Evolutionary conservation across 2,797 vertebrate genomes (phyloP), one percentile per base, ranked within the genome.

Genomic region (Oreortyx pictus): DNA sequence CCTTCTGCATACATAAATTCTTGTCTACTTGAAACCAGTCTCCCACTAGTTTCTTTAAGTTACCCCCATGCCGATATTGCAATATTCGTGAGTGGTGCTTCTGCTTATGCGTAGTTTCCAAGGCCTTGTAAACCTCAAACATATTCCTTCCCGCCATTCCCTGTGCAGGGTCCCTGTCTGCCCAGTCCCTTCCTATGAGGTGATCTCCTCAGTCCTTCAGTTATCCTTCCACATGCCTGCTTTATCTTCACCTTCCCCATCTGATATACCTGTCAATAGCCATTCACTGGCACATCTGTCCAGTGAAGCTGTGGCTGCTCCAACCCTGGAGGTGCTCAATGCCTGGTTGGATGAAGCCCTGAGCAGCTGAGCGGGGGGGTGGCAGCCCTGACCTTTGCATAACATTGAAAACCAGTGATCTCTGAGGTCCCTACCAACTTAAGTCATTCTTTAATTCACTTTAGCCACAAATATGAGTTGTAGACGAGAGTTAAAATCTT

Each of bases 81-180:
- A 81, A 22, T 25, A 31, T n/a, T 46, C 79, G 18, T 0, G 3
- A 82, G 46, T 29, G 0, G 2, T 50, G 78, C 24, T 82, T 89
- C 79, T 1, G 2, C 22, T 31, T 29, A 68, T 56, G 50, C 39
- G 14, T 25, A 64, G 70, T 22, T 74, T 23, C 18, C 59, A 52
- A 71, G 83, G 33, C 31, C 74, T 52, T 67, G 57, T 57, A 68
- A 80, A 37, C 31, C 17, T 70, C 17, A 15, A 44, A 19, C 4
- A 1, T 0, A 1, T 49, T 35, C 54, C 50, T 71, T 57, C 27
- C 67, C 2, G 41, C 50, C 11, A n/a, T 11, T 10, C 62, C 14
- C 76, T 70, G 46, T n/a, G 50, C 39, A 22, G 71, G 54, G n/a
- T 7, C 35, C 39, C 25, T 59, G 59, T 23, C 66, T 75, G 12